Base-by-base conservation (phyloP, 64 coral and sea anemone genomes). In the Stichodactyla helianthus region DNA sequence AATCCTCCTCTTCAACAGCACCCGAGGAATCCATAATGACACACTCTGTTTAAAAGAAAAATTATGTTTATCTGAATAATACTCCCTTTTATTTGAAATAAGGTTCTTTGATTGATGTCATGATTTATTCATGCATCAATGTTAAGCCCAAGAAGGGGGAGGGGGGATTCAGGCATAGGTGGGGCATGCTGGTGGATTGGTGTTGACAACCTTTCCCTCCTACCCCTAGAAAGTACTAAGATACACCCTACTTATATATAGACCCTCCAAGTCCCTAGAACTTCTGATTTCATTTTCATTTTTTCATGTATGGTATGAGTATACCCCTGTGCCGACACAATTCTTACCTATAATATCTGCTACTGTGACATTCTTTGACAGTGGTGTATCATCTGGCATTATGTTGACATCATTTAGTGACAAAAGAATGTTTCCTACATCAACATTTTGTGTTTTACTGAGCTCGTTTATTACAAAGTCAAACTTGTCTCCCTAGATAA, bases 321-420 rank as follows among this genome's bases (percentile, higher is more conserved):
- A 44, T 44, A 44, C 4, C 35, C 35, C 35, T 44, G 35, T 1
- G 35, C 35, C 2, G 1, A 44, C 35, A 44, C 15, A 6, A 6
- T 22, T 53, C 76, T 77, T 90, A 98, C 96, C 96, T 90, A 98
- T 92, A 79, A 98, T 98, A 88, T 98, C 96, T 55, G 96, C 96
- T 22, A 94, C 83, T 83, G 79, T 92, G 52, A 94, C 89, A 18
- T 82, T 77, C 62, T 92, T 81, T 23, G 92, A 83, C 18, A 92
- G 74, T 4, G 96, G 96, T 11, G 90, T 94, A 54, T 98, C 96
- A 83, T 84, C 88, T 53, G 79, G 56, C 18, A 89, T 70, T 53
- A 95, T 95, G 65, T 93, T 95, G 53, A 60, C 77, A 58, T 93
- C 77, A 59, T 62, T 78, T 5, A 95, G 61, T 23, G 87, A 89